These are phyloP conservation scores for Calliopsis andreniformis DNA, from an alignment of 1,140 invertebrate species.

Conservation along the genomic window DNA sequence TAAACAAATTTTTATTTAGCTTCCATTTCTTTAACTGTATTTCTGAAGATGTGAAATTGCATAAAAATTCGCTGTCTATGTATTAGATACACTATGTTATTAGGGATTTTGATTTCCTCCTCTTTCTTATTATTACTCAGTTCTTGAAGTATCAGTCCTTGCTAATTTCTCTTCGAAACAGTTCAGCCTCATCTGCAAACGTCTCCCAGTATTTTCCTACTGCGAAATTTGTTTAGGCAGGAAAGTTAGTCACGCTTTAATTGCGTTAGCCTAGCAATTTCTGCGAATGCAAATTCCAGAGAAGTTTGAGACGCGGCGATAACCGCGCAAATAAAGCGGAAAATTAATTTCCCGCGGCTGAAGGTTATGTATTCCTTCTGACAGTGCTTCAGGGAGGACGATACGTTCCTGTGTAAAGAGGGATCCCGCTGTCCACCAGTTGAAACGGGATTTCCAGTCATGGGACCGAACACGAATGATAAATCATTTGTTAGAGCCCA, in stretches of 20 bases:
- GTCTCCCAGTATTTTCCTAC: not conserved
- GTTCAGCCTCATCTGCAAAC: not conserved
- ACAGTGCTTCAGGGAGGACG: not conserved
- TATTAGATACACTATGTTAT: too few relatives aligned
- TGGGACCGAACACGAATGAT: constrained; percentile 27
- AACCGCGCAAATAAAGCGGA: not conserved
- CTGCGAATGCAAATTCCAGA: not conserved
- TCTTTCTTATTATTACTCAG: too few relatives aligned
- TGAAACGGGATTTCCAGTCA: not conserved
- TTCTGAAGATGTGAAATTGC: too few relatives aligned
- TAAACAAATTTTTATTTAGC: too few relatives aligned
- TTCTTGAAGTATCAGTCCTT: too few relatives aligned
- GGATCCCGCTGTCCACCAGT: not conserved
- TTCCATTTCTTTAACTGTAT: too few relatives aligned
- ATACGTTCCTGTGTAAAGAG: not conserved
- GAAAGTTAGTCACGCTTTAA: constrained; percentile 1
- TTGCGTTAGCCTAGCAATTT: not conserved
- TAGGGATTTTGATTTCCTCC: too few relatives aligned
- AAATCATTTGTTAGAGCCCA: constrained; percentile 51
- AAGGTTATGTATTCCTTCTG: not conserved
- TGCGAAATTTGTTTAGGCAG: too few relatives aligned
- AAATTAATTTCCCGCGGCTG: constrained; percentile 16
- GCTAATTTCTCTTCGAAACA: too few relatives aligned
- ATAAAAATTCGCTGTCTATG: too few relatives aligned
- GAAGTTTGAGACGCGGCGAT: not conserved